Evolutionary conservation across 2,888 invertebrate species (phyloP).

Genomic region (Camponotus fellah): DNA sequence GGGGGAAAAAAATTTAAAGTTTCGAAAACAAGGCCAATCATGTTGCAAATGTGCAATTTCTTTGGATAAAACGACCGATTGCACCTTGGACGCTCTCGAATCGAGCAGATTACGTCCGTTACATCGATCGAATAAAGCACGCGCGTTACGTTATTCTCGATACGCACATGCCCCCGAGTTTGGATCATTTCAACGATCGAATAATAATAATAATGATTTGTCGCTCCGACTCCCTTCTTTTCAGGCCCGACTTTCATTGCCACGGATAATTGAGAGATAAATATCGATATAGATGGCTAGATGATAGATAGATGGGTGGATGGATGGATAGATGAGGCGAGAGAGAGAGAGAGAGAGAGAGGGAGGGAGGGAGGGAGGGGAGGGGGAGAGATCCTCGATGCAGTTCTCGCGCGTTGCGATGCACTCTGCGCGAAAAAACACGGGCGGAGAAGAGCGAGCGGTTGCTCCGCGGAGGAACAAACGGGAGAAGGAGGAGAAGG

Average conservation of each 20-base stretch:
- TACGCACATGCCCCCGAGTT: conserved; percentile 16
- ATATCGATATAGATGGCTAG: neutral
- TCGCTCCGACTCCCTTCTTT: conserved; percentile 44
- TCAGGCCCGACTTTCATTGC: conserved; percentile 65
- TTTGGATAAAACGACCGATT: neutral
- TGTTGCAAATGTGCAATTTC: neutral
- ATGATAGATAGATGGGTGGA: conserved; percentile 9
- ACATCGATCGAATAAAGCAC: conserved; percentile 25
- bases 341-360: neutral
- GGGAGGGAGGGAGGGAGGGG: conserved; percentile 9
- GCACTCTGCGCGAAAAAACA: conserved; percentile 76
- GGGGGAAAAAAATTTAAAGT: neutral
- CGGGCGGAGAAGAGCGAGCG: conserved; percentile 64
- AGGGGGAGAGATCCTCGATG: conserved; percentile 48
- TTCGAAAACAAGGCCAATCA: neutral
- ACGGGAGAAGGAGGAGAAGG: conserved; percentile 55
- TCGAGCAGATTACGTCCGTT: conserved; percentile 2
- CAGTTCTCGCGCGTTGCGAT: conserved; percentile 71
- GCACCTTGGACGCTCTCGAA: neutral
- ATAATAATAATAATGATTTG: conserved; percentile 65
- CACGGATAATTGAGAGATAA: conserved; percentile 72
- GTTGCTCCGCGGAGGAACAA: conserved; percentile 54
- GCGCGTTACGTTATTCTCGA: conserved; percentile 14
- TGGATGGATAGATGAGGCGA: conserved; percentile 40
- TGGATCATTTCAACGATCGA: conserved; percentile 58